phyloP scores from a whole-genome alignment of 2,888 invertebrate species.

The Eustalomyia histrio region DNA sequence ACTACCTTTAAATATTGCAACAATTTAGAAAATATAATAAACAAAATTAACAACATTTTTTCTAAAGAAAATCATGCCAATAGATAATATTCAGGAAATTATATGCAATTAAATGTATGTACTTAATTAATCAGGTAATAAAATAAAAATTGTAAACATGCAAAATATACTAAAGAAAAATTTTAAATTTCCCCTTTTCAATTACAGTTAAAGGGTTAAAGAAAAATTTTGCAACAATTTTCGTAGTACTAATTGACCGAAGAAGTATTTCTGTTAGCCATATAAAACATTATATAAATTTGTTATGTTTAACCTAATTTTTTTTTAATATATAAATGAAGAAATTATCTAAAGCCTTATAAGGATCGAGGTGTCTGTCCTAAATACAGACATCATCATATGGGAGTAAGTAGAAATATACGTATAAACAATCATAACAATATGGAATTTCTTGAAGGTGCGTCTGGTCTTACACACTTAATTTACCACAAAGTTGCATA shows the following conservation, averaged over 20 bases:
- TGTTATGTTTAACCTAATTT: slow-evolving; percentile 57
- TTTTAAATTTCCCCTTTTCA: too few species aligned
- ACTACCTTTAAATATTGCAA: not conserved
- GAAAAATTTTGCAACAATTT: not conserved
- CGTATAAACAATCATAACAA: slow-evolving; percentile 1
- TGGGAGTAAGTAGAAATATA: not conserved
- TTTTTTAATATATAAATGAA: slow-evolving; percentile 36
- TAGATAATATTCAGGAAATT: slow-evolving; percentile 37
- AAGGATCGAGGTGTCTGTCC: slow-evolving; percentile 46
- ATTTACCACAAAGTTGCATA: slow-evolving; percentile 22
- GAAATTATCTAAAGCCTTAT: slow-evolving; percentile 43
- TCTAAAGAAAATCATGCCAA: not conserved
- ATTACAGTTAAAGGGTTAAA: not conserved
- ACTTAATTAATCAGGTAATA: slow-evolving; percentile 43
- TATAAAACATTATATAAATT: slow-evolving; percentile 12
- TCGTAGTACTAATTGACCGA: slow-evolving; percentile 37
- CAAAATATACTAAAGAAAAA: not conserved
- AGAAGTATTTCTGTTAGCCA: slow-evolving; percentile 10
- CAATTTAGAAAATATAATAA: not conserved
- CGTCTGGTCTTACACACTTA: slow-evolving; percentile 16
- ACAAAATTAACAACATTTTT: not conserved
- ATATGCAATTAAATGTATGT: slow-evolving; percentile 30
- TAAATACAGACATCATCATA: slow-evolving; percentile 44
- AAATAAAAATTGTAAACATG: not conserved
- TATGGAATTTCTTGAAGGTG: slow-evolving; percentile 44